phyloP scores from a whole-genome alignment of 2,888 invertebrate genomes.

The Acanthopleura granulata region DNA sequence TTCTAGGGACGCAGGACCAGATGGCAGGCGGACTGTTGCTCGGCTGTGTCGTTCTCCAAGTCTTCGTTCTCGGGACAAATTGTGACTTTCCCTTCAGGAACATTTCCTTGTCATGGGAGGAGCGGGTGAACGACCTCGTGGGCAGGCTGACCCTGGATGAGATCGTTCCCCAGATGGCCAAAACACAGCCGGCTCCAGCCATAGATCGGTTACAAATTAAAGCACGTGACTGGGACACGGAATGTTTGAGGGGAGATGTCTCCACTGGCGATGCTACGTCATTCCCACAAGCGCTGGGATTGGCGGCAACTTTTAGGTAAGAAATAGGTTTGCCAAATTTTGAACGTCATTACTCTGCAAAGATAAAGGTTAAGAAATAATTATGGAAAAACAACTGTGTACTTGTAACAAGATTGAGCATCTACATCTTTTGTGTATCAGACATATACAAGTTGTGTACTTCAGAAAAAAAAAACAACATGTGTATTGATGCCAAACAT shows the following conservation, averaged over 20 bases:
- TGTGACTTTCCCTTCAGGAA: conserved; percentile 51
- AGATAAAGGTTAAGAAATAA: no score
- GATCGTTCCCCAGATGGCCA: conserved; percentile 43
- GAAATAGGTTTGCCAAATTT: no score
- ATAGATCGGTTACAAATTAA: conserved; percentile 37
- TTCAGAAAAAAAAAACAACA: no score
- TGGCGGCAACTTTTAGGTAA: conserved; percentile 47
- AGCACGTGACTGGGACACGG: conserved; percentile 40
- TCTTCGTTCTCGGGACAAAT: background rate
- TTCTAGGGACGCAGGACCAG: no score
- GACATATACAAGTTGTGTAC: no score
- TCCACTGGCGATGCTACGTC: conserved; percentile 41
- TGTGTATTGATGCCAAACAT: no score
- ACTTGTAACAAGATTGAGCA: no score
- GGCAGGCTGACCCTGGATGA: conserved; percentile 49
- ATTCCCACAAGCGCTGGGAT: conserved; percentile 47
- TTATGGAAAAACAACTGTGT: no score
- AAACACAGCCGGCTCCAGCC: conserved; percentile 31
- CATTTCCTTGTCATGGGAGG: conserved; percentile 50
- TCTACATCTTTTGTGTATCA: no score
- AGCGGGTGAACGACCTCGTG: conserved; percentile 53
- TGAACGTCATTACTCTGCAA: no score
- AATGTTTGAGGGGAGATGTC: conserved; percentile 44
- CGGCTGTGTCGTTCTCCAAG: no score
- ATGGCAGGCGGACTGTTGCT: no score